Percentiles rank a stretch among this genome's conserved stretches.
These are phyloP conservation scores for Gymnoscopelus microlampas DNA, from an alignment of 2,797 vertebrate species.

Conservation along the genomic window DNA sequence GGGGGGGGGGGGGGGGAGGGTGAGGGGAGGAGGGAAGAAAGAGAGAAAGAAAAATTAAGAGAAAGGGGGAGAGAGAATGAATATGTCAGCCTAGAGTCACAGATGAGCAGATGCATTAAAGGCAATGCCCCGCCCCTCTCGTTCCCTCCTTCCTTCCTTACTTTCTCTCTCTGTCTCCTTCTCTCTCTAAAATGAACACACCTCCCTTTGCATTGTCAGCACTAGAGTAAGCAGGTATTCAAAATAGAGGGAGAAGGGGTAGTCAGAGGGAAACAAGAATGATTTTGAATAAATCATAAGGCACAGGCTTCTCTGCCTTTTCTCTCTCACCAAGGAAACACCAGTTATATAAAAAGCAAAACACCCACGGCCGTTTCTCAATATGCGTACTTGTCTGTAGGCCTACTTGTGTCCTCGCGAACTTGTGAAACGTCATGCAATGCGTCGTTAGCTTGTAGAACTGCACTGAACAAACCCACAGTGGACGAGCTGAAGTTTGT, in stretches of 20 bases:
- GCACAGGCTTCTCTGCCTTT: no score
- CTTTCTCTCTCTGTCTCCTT: constrained; percentile 20
- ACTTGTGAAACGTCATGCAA: no score
- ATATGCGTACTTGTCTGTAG: no score
- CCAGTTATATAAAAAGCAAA: no score
- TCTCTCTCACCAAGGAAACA: no score
- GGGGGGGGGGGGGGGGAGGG: constrained; percentile 1
- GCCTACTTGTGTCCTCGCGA: no score
- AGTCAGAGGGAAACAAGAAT: constrained; percentile 21
- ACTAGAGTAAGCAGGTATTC: constrained; percentile 61
- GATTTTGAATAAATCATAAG: not conserved
- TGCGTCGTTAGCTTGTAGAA: no score
- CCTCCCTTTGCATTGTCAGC: constrained; percentile 68
- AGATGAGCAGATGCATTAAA: constrained; percentile 72
- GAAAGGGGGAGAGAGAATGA: constrained; percentile 59
- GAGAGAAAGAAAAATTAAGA: constrained; percentile 21
- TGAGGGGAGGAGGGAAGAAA: constrained; percentile 23
- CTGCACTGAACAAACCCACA: no score
- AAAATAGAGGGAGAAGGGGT: constrained; percentile 18
- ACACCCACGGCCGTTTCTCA: no score
- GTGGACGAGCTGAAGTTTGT: no score
- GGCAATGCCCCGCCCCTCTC: constrained; percentile 52
- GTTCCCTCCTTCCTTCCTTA: constrained; percentile 6
- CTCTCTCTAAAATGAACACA: constrained; percentile 37
- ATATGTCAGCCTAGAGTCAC: constrained; percentile 65